Base-by-base conservation (phyloP, 1,140 invertebrate genomes). In the Trachymyrmex septentrionalis region DNA sequence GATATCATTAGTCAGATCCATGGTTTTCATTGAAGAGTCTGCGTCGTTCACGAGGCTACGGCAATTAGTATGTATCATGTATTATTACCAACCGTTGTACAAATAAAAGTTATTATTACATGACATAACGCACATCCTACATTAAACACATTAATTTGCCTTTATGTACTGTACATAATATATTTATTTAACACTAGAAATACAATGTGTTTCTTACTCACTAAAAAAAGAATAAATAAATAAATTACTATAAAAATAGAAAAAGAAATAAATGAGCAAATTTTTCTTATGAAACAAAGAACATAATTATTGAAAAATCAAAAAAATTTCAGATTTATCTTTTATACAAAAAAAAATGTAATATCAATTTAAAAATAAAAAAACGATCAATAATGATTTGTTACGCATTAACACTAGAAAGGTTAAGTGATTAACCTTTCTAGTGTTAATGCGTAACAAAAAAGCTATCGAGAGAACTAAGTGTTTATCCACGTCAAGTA, bases 21-120 rank as follows among this genome's bases (percentile, higher is more conserved):
- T 66, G 5, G 19, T 73, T 61, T 73, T 84, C 55, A 84, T 63
- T 21, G 80, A 84, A 14, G 57, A 50, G n/a, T 84, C 38, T 38
- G 69, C 14, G 57, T 84, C 80, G 57, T 2, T 75, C 14, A 34
- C 9, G 30, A 57, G n/a, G 9, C 44, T 84, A 19, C 53, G 16
- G 44, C 14, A 84, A 84, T 84, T 84, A 63, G 14, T 21, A 69
- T 19, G 61, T 14, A 3, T 72, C n/a, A 44, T 21, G 53, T 12
- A 3, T 73, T 48, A 72, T 48, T 30, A 21, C 19, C 2, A 16
- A 21, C 14, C 57, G 0, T 50, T 19, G 9, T 21, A 12, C 2
- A 4, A 50, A 73, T 34, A 48, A 61, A 6, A 27, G 9, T 55
- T 80, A 50, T 61, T 61, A 50, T 27, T 73, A 64, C 44, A 50